A percentile compares a stretch with the other conserved stretches of the same genome.
These are phyloP conservation scores for Neosilurus mollespiculum DNA, from an alignment of 2,797 vertebrate species.

Conservation along the genomic window DNA sequence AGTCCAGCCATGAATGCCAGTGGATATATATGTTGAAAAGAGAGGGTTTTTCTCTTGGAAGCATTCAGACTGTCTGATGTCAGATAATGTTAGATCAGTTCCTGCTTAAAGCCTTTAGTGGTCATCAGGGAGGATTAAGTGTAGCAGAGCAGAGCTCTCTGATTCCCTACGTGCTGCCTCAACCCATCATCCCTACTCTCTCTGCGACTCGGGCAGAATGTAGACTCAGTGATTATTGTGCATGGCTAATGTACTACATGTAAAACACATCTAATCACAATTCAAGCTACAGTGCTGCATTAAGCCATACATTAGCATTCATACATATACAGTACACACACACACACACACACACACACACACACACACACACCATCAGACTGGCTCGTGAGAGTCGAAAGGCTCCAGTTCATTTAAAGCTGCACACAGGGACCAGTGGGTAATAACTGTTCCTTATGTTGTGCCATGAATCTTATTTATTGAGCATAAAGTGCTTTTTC, in stretches of 20 bases:
- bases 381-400: slow-evolving; percentile 43
- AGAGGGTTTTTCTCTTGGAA: slow-evolving; percentile 59
- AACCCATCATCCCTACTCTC: slow-evolving; percentile 2
- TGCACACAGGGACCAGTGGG: slow-evolving; percentile 48
- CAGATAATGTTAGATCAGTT: slow-evolving; percentile 69
- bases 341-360: slow-evolving; percentile 20
- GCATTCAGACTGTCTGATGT: slow-evolving; percentile 64
- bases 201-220: slow-evolving; percentile 12
- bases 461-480: slow-evolving; percentile 53
- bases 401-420: slow-evolving; percentile 55
- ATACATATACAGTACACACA: slow-evolving; percentile 15
- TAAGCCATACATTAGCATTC: slow-evolving; percentile 18
- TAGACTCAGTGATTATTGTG: slow-evolving; percentile 9
- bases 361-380: slow-evolving; percentile 32
- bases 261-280: not conserved
- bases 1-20: slow-evolving; percentile 38
- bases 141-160: slow-evolving; percentile 16
- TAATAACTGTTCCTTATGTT: slow-evolving; percentile 54
- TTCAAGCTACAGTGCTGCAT: not conserved
- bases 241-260: not conserved
- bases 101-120: slow-evolving; percentile 63
- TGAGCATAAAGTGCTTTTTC: slow-evolving; percentile 55
- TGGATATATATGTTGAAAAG: slow-evolving; percentile 54
- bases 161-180: slow-evolving; percentile 6
- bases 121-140: slow-evolving; percentile 59